phyloP scores from a whole-genome alignment of 2,797 vertebrate species.

The Clarias fuscus region DNA sequence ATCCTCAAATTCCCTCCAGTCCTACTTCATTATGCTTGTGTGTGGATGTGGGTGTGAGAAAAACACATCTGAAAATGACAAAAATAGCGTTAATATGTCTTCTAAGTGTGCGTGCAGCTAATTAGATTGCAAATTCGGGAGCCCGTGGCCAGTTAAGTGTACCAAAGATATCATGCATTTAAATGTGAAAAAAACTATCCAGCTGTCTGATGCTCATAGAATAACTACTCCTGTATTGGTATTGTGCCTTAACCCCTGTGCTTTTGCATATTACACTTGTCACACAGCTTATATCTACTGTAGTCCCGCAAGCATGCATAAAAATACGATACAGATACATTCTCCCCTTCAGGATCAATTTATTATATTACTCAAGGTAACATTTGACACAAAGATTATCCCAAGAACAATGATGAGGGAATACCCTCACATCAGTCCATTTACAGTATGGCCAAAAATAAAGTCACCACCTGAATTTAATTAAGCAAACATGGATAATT shows the following conservation, averaged over 20 bases:
- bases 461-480: too few relatives aligned
- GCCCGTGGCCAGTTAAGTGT: too few relatives aligned
- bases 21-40: constrained; percentile 13
- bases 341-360: not conserved
- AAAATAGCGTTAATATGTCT: too few relatives aligned
- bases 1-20: constrained; percentile 20
- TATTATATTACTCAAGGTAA: not conserved
- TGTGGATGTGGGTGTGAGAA: not conserved
- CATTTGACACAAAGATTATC: not conserved
- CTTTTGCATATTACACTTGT: not conserved
- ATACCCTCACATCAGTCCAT: too few relatives aligned
- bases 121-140: too few relatives aligned
- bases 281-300: not conserved
- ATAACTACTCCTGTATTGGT: not conserved
- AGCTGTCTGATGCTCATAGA: constrained; percentile 18
- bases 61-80: too few relatives aligned
- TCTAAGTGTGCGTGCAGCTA: too few relatives aligned
- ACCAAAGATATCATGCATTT: too few relatives aligned
- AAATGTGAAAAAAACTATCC: constrained; percentile 13
- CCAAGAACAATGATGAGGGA: not conserved
- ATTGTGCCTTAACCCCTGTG: not conserved
- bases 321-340: constrained; percentile 28
- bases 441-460: too few relatives aligned
- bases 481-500: too few relatives aligned
- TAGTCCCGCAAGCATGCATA: constrained; percentile 35